phyloP scores from a whole-genome alignment of 2,113 vertebrate species.

The Jaculus jaculus region DNA sequence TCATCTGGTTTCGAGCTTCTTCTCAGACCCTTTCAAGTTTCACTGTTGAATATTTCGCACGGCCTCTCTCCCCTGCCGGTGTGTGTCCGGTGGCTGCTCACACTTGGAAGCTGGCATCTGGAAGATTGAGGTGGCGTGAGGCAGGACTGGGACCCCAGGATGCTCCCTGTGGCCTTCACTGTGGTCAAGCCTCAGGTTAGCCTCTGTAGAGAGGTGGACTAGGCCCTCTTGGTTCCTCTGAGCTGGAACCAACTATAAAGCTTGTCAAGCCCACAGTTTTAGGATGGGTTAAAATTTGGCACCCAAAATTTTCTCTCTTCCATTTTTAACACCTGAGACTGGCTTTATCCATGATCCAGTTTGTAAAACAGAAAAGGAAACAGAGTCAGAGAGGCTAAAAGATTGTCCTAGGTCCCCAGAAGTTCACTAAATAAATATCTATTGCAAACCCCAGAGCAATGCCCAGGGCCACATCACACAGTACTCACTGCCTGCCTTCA shows the following conservation, averaged over 20 bases:
- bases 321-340: neutral
- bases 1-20: slow-evolving; percentile 57
- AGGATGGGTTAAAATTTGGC: neutral
- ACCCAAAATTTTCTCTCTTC: neutral
- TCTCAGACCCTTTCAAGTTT: slow-evolving; percentile 58
- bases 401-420: too few relatives aligned
- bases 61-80: neutral
- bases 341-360: neutral
- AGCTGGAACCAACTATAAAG: accelerated
- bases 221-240: too few relatives aligned
- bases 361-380: neutral
- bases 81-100: too few relatives aligned
- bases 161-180: neutral
- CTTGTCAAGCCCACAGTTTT: neutral
- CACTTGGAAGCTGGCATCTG: accelerated
- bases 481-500: accelerated
- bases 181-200: neutral
- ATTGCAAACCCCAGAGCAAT: accelerated
- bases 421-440: neutral
- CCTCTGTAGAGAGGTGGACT: neutral
- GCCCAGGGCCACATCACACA: accelerated
- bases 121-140: accelerated
- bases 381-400: neutral
- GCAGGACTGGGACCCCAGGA: neutral
- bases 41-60: slow-evolving; percentile 54